A percentile compares a stretch with the other conserved stretches of the same genome.
phyloP scores from a whole-genome alignment of 2,113 vertebrate genomes.

The Fulica atra region DNA sequence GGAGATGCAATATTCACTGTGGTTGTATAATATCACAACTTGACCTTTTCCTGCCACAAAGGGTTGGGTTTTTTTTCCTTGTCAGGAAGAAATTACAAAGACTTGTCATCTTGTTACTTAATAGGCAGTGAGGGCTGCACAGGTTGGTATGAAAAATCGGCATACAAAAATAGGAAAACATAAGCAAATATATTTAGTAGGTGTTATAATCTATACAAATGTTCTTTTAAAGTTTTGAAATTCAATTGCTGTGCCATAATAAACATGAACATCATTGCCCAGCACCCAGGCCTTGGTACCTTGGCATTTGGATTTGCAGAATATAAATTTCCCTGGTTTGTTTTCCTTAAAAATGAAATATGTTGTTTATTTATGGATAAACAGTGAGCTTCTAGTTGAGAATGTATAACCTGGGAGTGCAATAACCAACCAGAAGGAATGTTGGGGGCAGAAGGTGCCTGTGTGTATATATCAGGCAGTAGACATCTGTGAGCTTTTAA shows the following conservation, averaged over 20 bases:
- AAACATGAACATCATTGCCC: not conserved
- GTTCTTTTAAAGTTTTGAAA: not conserved
- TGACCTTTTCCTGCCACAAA: not conserved
- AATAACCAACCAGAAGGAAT: not conserved
- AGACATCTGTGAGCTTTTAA: not conserved
- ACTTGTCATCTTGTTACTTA: not conserved
- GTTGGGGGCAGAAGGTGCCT: not conserved
- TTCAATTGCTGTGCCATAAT: not conserved
- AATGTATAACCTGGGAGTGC: not conserved
- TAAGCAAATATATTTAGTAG: not conserved
- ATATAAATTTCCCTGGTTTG: not conserved
- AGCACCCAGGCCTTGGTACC: not conserved
- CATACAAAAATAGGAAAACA: not conserved
- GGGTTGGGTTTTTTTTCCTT: not conserved
- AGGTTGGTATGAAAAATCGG: not conserved
- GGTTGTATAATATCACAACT: not conserved
- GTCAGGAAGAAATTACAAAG: conserved; percentile 31
- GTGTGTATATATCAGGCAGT: not conserved
- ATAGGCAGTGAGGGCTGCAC: not conserved
- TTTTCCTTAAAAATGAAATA: not conserved
- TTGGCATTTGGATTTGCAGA: not conserved
- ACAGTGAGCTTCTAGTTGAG: not conserved
- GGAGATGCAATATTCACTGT: not conserved
- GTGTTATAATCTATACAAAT: not conserved
- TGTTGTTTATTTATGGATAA: not conserved